Base-by-base conservation (phyloP, 1,140 invertebrate genomes). In the Aphelenchoides besseyi region DNA sequence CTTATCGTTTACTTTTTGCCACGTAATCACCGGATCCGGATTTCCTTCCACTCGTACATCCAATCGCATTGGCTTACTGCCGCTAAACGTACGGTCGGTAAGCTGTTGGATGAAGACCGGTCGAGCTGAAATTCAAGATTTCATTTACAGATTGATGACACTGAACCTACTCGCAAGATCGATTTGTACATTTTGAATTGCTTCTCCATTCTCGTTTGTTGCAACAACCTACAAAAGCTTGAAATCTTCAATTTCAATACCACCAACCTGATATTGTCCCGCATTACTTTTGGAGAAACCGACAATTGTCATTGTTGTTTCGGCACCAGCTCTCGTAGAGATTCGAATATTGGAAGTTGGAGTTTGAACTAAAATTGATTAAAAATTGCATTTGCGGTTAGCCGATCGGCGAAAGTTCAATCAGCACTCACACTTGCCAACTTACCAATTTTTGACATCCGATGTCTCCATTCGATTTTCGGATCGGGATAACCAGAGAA, bases 1-100 rank as follows among this genome's bases (percentile, higher is more conserved):
- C 9, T 9, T n/a, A n/a, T 1, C 5, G 18, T 30, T 12, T 28
- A 78, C 79, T 86, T 95, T 97, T 86, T 91, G 95, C 92, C 93
- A 97, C 83, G 92, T 94, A n/a, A 98, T 89, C 74, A 94, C 92
- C 0, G 95, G 95, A 79, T 91, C 90, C 0, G 95, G 95, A 68
- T 92, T 89, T 9, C 94, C 95, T 30, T 90, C 90, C 52, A 97
- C 89, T 61, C 91, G 88, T 52, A 94, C 95, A 81, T 91, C 90
- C 33, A 98, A 87, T 57, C 89, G 88, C 2, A 90, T 91, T 57
- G 88, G 89, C 67, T 90, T 89, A 53, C 92, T 78, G 28, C 76
- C 74, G 26, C 76, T 70, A 32, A 85, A 82, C 87, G 92, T 89
- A 5, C 92, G 89, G 84, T 97, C 93, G 64, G 92, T 90, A 35